Percentiles rank a stretch among this genome's conserved stretches.
Evolutionary conservation across 2,797 vertebrate genomes (phyloP).

Genomic region (Chrosomus eos): DNA sequence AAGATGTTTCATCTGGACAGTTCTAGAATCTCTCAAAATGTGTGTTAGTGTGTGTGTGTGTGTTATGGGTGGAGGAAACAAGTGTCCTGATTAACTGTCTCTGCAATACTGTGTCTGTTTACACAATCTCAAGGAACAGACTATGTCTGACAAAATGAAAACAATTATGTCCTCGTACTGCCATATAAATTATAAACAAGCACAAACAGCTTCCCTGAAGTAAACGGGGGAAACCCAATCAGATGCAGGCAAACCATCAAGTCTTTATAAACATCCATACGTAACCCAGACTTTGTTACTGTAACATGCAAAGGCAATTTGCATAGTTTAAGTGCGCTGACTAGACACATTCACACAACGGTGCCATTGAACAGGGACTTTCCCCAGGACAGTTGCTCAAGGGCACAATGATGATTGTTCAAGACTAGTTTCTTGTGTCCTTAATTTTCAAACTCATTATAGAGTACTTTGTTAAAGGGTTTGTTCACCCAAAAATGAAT

Average conservation of each 20-base stretch:
- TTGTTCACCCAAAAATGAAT: background rate
- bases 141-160: conserved; percentile 58
- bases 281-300: background rate
- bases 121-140: conserved; percentile 66
- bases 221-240: conserved; percentile 59
- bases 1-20: conserved; percentile 38
- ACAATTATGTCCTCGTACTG: conserved; percentile 49
- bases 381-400: background rate
- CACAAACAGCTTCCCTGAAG: conserved; percentile 64
- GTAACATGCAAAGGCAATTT: background rate
- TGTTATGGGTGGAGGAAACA: conserved; percentile 67
- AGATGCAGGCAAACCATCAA: conserved; percentile 37
- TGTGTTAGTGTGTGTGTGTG: conserved; percentile 54
- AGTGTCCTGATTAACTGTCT: conserved; percentile 68
- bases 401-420: background rate
- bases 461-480: background rate
- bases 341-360: background rate
- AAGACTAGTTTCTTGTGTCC: background rate
- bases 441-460: background rate
- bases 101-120: conserved; percentile 71
- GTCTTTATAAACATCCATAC: conserved; percentile 18
- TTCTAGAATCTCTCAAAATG: conserved; percentile 37
- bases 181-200: conserved; percentile 53
- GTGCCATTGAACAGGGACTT: background rate
- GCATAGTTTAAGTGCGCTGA: background rate